These are phyloP conservation scores for Xestia rhomboidea DNA, from an alignment of 2,888 invertebrate genomes.

Conservation along the genomic window DNA sequence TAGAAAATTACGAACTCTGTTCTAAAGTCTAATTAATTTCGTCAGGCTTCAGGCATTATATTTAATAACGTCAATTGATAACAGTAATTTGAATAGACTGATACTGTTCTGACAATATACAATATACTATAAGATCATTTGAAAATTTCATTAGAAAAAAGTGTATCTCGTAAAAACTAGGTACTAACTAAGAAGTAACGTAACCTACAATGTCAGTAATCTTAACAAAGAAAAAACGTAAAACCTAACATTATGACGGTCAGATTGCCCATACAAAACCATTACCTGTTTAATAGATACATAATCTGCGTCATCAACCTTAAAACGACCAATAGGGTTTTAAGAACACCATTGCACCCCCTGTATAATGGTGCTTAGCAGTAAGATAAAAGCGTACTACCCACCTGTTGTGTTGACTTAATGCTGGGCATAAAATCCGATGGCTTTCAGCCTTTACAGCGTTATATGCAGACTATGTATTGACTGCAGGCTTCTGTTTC, in stretches of 20 bases:
- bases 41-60: no score
- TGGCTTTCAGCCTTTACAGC: not conserved
- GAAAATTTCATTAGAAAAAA: not conserved
- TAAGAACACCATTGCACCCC: slow-evolving; percentile 34
- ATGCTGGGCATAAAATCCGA: slow-evolving; percentile 16
- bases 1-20: no score
- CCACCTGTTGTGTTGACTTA: slow-evolving; percentile 37
- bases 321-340: slow-evolving; percentile 12
- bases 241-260: not conserved
- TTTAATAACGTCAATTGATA: not conserved
- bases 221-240: not conserved
- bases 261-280: not conserved
- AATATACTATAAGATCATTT: not conserved
- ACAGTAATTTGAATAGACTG: not conserved
- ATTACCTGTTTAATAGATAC: slow-evolving; percentile 34
- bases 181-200: not conserved
- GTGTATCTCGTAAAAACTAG: not conserved
- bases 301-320: slow-evolving; percentile 17
- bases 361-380: slow-evolving; percentile 24
- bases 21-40: no score
- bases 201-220: not conserved
- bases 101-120: not conserved
- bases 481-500: not conserved
- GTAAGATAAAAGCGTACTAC: slow-evolving; percentile 23
- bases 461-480: not conserved